Evolutionary conservation across 2,113 vertebrate species (phyloP).

Genomic region (Otocyon megalotis): DNA sequence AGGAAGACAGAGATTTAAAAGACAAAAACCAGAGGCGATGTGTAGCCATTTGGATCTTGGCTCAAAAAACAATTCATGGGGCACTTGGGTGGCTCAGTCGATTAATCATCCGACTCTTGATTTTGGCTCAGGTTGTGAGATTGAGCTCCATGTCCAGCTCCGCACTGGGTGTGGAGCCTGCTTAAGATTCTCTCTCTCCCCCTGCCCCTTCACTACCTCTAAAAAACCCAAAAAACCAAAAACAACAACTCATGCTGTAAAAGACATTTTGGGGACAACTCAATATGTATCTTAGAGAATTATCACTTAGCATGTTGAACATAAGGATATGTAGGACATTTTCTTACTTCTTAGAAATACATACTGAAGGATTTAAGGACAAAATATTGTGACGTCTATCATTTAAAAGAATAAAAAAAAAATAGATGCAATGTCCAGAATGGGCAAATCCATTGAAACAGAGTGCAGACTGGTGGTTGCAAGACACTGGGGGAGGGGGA

Average conservation of each 20-base stretch:
- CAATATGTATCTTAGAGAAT: not conserved
- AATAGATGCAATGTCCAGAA: not conserved
- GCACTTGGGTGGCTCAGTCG: not conserved
- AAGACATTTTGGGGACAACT: conserved; percentile 27
- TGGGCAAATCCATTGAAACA: not conserved
- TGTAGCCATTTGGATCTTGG: not conserved
- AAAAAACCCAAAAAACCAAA: not conserved
- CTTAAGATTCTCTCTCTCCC: not conserved
- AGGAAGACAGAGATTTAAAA: not conserved
- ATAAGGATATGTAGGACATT: not conserved
- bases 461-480: not conserved
- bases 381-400: not conserved
- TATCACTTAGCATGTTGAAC: not conserved
- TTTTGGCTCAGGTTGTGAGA: not conserved
- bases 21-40: not conserved
- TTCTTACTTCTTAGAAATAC: not conserved
- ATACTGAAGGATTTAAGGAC: not conserved
- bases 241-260: not conserved
- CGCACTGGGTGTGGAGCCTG: not conserved
- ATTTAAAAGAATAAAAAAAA: not conserved
- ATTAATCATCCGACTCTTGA: not conserved
- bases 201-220: not conserved
- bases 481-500: fast-evolving
- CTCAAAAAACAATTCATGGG: not conserved
- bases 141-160: not conserved